Evolutionary conservation across 2,797 vertebrate genomes (phyloP), one percentile per base, ranked within the genome.

Genomic region (Melanotaenia parkinsoni): DNA sequence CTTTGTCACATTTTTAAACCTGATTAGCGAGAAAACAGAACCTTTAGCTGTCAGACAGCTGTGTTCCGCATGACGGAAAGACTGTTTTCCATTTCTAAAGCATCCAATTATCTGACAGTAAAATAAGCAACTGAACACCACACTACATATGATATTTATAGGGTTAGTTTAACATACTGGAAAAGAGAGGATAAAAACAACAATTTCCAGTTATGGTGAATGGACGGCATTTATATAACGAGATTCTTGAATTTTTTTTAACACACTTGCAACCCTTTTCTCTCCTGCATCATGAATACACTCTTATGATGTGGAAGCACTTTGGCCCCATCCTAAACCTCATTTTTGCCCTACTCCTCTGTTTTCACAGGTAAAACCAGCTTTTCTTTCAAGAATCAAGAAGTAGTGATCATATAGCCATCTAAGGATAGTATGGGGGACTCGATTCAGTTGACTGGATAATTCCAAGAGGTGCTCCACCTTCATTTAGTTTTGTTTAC

Each of bases 1-100:
- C 70, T 67, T 56, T 56, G 43, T 54, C 67, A 67, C 62, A 70
- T 67, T 58, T 81, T 76, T 50, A 58, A 70, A 77, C 30, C 64
- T 26, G 47, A 74, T 80, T 67, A 77, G 59, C 18, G 10, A 40
- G 38, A 47, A 58, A 71, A 77, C 28, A 37, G 37, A 78, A 63
- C 58, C 66, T 56, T 70, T 24, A 33, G 24, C 50, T 64, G 28
- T 53, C 37, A 38, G 53, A 75, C 18, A 14, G 6, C 6, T 64
- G 24, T 20, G 30, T 5, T 24, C 16, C 26, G 63, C 30, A 58
- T 22, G 20, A 22, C 18, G 1, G 20, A 57, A 24, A 47, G 4
- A 1, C 45, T 47, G 0, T 58, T 43, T 33, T 58, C 32, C 4
- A 14, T 16, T 5, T 58, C 33, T 24, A 13, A 33, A 54, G 12